Evolutionary conservation across 2,113 vertebrate species (phyloP).

Genomic region (Orientallactaga bullata): DNA sequence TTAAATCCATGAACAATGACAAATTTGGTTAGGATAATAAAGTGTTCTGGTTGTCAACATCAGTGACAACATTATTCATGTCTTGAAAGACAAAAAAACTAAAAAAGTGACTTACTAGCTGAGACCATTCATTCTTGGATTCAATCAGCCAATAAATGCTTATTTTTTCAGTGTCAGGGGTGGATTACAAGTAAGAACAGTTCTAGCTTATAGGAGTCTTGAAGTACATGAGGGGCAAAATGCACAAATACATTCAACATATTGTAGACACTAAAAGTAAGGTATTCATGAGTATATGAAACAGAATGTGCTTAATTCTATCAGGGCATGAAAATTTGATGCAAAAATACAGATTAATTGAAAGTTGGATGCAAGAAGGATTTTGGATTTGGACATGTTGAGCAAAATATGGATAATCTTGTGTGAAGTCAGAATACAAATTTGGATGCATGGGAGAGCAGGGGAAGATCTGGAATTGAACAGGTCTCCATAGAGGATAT

Average conservation of each 20-base stretch:
- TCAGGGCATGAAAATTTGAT: neutral
- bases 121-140: neutral
- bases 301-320: neutral
- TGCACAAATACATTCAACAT: neutral
- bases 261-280: neutral
- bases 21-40: neutral
- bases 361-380: neutral
- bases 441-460: neutral
- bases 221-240: neutral
- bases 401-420: neutral
- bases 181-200: neutral
- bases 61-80: neutral
- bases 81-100: neutral
- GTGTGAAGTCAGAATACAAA: neutral
- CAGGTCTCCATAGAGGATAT: neutral
- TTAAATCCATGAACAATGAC: neutral
- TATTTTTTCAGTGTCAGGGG: neutral
- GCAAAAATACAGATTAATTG: neutral
- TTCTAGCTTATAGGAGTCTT: neutral
- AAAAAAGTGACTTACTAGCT: neutral
- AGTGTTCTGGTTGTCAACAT: neutral
- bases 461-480: neutral
- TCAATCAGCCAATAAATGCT: neutral
- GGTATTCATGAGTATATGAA: neutral
- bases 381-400: neutral